Conservation (phyloP, 2,888 invertebrate species). For the Aphidoletes aphidimyza region DNA sequence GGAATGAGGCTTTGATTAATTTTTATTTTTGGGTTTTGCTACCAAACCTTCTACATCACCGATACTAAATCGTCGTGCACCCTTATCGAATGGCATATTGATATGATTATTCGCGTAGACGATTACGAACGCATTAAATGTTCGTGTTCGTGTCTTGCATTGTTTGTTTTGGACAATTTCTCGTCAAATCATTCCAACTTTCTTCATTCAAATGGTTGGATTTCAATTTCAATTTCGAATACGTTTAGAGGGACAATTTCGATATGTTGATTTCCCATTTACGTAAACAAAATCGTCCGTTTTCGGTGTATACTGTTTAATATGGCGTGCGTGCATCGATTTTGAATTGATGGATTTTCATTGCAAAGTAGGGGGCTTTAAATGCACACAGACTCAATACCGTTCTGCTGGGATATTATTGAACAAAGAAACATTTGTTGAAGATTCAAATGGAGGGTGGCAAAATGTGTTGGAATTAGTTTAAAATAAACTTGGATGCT, state of each 20-base stretch:
- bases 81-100: too few relatives aligned
- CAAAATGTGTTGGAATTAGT: conserved; percentile 16
- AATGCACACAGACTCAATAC: neutral
- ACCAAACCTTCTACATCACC: too few relatives aligned
- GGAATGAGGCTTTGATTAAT: too few relatives aligned
- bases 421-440: neutral
- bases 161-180: too few relatives aligned
- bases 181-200: too few relatives aligned
- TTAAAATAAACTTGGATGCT: neutral
- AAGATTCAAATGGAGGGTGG: conserved; percentile 7
- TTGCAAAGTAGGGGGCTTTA: neutral
- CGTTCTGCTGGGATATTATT: neutral
- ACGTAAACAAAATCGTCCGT: neutral
- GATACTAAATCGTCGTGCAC: too few relatives aligned
- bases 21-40: too few relatives aligned
- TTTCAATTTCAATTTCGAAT: neutral
- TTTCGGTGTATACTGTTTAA: neutral
- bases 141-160: too few relatives aligned
- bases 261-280: neutral
- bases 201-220: too few relatives aligned
- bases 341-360: neutral
- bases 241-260: neutral
- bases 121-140: neutral
- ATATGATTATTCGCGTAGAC: too few relatives aligned
- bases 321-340: neutral